A percentile compares a stretch with the other conserved stretches of the same genome.
phyloP scores from a whole-genome alignment of 1,140 invertebrate species.

The Portunus trituberculatus region DNA sequence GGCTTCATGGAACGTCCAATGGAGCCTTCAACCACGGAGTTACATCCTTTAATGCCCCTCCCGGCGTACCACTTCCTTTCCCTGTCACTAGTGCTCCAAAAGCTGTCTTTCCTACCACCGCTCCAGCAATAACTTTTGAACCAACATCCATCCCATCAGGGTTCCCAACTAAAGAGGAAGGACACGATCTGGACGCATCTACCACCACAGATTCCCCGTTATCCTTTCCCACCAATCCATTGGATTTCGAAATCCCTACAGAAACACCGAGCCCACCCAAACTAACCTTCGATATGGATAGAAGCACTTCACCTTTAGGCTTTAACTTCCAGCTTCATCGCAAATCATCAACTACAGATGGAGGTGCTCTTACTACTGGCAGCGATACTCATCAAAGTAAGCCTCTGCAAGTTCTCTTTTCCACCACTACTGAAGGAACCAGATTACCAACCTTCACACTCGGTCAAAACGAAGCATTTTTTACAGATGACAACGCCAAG shows the following conservation, averaged over 20 bases:
- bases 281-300: slow-evolving; percentile 42
- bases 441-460: neutral
- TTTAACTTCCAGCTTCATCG: neutral
- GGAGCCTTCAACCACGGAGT: neutral
- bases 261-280: neutral
- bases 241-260: neutral
- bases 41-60: neutral
- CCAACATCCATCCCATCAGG: slow-evolving; percentile 45
- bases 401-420: neutral
- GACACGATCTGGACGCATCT: slow-evolving; percentile 31
- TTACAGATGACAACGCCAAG: slow-evolving; percentile 34
- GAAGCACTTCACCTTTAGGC: neutral
- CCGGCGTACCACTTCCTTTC: neutral
- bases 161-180: neutral
- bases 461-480: slow-evolving; percentile 56
- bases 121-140: neutral
- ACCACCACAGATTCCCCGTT: slow-evolving; percentile 55
- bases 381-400: neutral
- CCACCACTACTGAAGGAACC: neutral
- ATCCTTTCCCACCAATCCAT: slow-evolving; percentile 33
- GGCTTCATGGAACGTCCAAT: neutral
- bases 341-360: neutral
- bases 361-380: neutral
- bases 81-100: neutral
- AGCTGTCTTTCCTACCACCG: neutral